phyloP scores from a whole-genome alignment of 2,797 vertebrate species.

The Spheniscus humboldti region DNA sequence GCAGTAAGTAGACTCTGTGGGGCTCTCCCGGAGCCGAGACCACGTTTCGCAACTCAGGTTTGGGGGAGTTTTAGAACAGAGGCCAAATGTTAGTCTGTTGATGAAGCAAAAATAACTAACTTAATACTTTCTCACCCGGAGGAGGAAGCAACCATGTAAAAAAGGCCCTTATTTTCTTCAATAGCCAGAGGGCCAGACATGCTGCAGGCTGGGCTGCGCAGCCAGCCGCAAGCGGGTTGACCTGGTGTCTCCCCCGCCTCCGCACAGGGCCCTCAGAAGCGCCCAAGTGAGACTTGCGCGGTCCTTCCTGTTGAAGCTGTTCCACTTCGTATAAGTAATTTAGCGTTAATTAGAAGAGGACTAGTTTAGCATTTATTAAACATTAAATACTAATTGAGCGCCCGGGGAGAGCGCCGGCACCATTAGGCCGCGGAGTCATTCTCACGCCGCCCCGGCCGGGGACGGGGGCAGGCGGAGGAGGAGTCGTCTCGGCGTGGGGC shows the following conservation, averaged over 20 bases:
- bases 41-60: fast-evolving
- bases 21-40: not conserved
- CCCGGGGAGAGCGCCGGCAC: slow-evolving; percentile 3
- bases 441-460: not conserved
- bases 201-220: not conserved
- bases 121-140: not conserved
- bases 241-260: not conserved
- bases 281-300: not conserved
- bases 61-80: not conserved
- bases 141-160: not conserved
- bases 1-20: not conserved
- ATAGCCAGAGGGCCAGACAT: not conserved
- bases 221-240: not conserved
- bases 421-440: slow-evolving; percentile 3
- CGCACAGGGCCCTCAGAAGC: not conserved
- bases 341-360: slow-evolving; percentile 58
- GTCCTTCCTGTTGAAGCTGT: slow-evolving; percentile 52
- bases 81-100: not conserved
- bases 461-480: not conserved
- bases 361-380: slow-evolving; percentile 35
- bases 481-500: no score
- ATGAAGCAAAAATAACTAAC: not conserved
- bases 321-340: slow-evolving; percentile 27
- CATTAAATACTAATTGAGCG: slow-evolving; percentile 57
- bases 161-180: not conserved